These are phyloP conservation scores for Trissolcus japonicus DNA, from an alignment of 2,888 invertebrate species.

Conservation along the genomic window DNA sequence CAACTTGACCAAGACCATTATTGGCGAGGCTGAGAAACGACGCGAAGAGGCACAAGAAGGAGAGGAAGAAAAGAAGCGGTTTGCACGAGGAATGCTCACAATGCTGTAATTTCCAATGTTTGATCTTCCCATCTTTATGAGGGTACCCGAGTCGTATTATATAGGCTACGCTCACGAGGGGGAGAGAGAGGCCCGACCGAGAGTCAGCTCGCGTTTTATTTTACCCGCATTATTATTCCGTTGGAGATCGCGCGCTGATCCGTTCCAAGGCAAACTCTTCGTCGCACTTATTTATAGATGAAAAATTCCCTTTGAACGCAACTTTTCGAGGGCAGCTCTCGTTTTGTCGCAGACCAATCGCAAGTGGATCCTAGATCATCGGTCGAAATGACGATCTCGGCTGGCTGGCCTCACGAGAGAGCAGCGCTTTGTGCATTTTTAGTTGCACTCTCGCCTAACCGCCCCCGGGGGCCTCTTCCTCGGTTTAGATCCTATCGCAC, in stretches of 20 bases:
- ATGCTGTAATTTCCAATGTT: slow-evolving; percentile 75
- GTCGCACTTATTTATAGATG: slow-evolving; percentile 74
- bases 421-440: slow-evolving; percentile 27
- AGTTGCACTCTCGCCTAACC: not conserved
- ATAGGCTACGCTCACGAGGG: slow-evolving; percentile 61
- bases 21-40: slow-evolving; percentile 62
- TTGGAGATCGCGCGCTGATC: slow-evolving; percentile 75
- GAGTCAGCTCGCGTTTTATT: slow-evolving; percentile 68
- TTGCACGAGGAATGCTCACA: slow-evolving; percentile 72
- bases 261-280: slow-evolving; percentile 67
- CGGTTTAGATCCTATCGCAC: not conserved
- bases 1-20: slow-evolving; percentile 60
- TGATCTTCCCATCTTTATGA: slow-evolving; percentile 73
- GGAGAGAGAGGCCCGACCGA: slow-evolving; percentile 25
- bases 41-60: slow-evolving; percentile 48
- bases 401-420: no score
- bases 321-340: slow-evolving; percentile 62
- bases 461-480: not conserved
- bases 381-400: slow-evolving; percentile 25
- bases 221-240: slow-evolving; percentile 76
- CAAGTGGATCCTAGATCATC: slow-evolving; percentile 24
- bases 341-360: slow-evolving; percentile 3
- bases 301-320: slow-evolving; percentile 71
- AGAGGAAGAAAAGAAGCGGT: slow-evolving; percentile 41
- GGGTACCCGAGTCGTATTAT: slow-evolving; percentile 65